Base-by-base conservation (phyloP, 2,797 vertebrate species). In the Numenius phaeopus region DNA sequence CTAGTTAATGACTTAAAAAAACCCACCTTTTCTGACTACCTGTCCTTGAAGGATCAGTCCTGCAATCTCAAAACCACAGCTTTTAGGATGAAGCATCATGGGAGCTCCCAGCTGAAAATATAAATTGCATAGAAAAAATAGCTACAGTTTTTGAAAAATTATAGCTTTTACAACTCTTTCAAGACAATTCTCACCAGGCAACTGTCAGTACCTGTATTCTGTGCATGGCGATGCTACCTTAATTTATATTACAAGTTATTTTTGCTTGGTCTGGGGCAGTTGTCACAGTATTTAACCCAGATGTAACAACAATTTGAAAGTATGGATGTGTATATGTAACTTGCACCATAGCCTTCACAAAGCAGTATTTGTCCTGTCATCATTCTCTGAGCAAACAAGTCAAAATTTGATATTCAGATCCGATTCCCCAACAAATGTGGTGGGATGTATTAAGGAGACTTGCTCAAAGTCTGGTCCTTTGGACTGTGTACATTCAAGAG, bases 21-120 rank as follows among this genome's bases (percentile, higher is more conserved):
- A 0, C 0, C 15, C 18, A 44, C 3, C 22, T 79, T 64, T 18
- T 57, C 46, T 82, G 32, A 50, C 27, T 67, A 19, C 49, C 54
- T 75, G 57, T 75, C 73, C 76, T 93, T 90, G 90, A 70, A 61
- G 39, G 61, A 73, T 71, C 59, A 71, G 1, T 90, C 37, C 29
- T 95, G 77, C 4, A 5, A 49, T 83, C 84, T 91, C 58, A 71
- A 59, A 90, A 65, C 2, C 20, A 55, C 24, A 61, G 72, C 44
- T 89, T 78, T 83, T 66, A 65, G 42, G 19, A 39, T 81, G 34
- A 61, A 85, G 52, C 8, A 7, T 77, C 19, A 10, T 26, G 57
- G 34, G 61, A 90, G 11, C 32, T 81, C 57, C 46, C 30, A 76
- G 71, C 39, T 92, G 78, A 62, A 89, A 27, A 65, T 78, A 18